phyloP scores from a whole-genome alignment of 2,888 invertebrate genomes.

The Oxyscelio sp. region DNA sequence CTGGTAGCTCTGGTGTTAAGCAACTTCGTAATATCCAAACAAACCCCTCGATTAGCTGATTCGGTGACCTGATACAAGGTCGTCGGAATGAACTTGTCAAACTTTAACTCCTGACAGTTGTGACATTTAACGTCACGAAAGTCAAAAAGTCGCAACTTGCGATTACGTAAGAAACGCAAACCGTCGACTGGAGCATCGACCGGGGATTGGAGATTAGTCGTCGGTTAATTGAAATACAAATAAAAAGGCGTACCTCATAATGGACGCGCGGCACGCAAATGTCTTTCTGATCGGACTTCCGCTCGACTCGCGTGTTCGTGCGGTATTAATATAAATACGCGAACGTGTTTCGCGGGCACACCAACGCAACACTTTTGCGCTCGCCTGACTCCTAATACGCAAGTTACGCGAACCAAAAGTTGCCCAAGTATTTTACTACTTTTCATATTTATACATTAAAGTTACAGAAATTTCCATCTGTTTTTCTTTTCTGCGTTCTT shows the following conservation, averaged over 20 bases:
- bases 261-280: constrained; percentile 81
- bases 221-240: constrained; percentile 74
- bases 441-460: constrained; percentile 58
- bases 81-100: too few relatives aligned
- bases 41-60: too few relatives aligned
- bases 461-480: constrained; percentile 33
- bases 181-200: constrained; percentile 39
- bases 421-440: constrained; percentile 30
- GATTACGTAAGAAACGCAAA: constrained; percentile 25
- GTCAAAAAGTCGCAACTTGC: too few relatives aligned
- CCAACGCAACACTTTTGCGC: constrained; percentile 8
- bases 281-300: constrained; percentile 76
- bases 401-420: constrained; percentile 26
- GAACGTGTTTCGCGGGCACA: constrained; percentile 31
- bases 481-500: too few relatives aligned
- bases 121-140: too few relatives aligned
- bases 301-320: constrained; percentile 65
- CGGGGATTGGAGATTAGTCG: constrained; percentile 60
- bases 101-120: too few relatives aligned
- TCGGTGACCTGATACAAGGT: too few relatives aligned
- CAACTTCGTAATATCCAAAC: too few relatives aligned
- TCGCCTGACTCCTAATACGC: constrained; percentile 2
- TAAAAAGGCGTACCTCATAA: constrained; percentile 74
- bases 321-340: constrained; percentile 71
- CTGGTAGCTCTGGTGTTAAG: too few relatives aligned